A percentile compares a stretch with the other conserved stretches of the same genome.
phyloP scores from a whole-genome alignment of 2,113 vertebrate genomes.

The Solea senegalensis region DNA sequence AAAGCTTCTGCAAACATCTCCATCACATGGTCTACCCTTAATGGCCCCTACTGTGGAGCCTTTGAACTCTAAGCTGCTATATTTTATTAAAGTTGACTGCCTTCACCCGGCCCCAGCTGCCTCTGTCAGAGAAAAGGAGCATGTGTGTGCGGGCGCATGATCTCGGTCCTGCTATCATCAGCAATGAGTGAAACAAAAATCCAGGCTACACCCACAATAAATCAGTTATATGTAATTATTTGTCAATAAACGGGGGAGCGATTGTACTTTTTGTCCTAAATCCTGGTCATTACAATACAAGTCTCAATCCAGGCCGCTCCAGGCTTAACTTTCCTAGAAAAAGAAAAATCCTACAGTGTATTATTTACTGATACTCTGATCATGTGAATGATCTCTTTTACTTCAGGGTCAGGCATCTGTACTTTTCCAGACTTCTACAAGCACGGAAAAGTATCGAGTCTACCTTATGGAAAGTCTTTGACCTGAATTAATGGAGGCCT shows the following conservation, averaged over 20 bases:
- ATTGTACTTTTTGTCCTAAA: no score
- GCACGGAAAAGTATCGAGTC: conserved; percentile 30
- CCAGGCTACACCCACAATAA: conserved; percentile 5
- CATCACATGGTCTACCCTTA: conserved; percentile 64
- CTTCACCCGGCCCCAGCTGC: conserved; percentile 57
- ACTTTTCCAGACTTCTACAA: conserved; percentile 49
- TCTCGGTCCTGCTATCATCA: conserved; percentile 13
- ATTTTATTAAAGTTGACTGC: conserved; percentile 74
- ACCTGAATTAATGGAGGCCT: conserved; percentile 54
- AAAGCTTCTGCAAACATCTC: conserved; percentile 78
- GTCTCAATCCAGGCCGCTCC: not conserved
- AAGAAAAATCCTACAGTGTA: conserved; percentile 1
- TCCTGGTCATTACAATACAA: not conserved
- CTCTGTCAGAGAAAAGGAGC: conserved; percentile 32
- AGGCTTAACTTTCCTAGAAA: not conserved
- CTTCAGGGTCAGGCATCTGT: conserved; percentile 20
- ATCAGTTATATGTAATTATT: conserved; percentile 6
- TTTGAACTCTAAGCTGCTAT: conserved; percentile 78
- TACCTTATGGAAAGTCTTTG: conserved; percentile 45
- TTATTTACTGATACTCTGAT: conserved; percentile 12
- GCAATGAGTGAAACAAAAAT: conserved; percentile 12
- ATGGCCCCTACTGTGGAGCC: conserved; percentile 71
- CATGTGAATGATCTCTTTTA: conserved; percentile 51
- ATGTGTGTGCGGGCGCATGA: conserved; percentile 10
- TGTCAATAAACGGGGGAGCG: not conserved